phyloP scores from a whole-genome alignment of 2,888 invertebrate species.

The Lamellibrachia columna region DNA sequence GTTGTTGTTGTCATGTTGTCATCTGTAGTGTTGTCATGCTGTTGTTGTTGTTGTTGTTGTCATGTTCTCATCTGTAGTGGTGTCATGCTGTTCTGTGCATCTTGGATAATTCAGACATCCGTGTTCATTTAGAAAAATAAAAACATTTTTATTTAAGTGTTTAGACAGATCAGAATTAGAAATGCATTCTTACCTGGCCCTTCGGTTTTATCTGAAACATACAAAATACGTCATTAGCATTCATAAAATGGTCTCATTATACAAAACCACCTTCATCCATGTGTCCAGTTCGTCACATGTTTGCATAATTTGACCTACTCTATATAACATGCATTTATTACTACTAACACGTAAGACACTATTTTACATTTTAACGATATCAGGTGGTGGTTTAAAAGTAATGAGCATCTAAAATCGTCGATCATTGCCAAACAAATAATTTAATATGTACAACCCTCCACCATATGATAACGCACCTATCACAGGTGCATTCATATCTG shows the following conservation, averaged over 20 bases:
- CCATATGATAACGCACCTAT: neutral
- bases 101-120: too few species aligned
- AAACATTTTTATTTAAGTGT: neutral
- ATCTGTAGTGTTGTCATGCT: too few species aligned
- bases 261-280: neutral
- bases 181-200: neutral
- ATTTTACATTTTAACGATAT: neutral
- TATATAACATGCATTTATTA: neutral
- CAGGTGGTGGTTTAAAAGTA: neutral
- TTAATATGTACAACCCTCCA: neutral
- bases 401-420: neutral
- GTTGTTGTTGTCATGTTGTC: too few species aligned
- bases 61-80: too few species aligned
- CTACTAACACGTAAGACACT: neutral
- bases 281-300: neutral
- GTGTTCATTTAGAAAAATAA: neutral
- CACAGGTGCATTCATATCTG: neutral
- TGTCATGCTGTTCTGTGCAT: too few species aligned
- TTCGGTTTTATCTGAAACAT: neutral
- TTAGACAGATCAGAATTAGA: neutral
- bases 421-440: neutral
- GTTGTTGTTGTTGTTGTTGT: too few species aligned
- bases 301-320: neutral
- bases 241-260: neutral
- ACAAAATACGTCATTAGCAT: neutral